These are phyloP conservation scores for Yasuhikotakia modesta DNA, from an alignment of 2,797 vertebrate species.

Conservation along the genomic window DNA sequence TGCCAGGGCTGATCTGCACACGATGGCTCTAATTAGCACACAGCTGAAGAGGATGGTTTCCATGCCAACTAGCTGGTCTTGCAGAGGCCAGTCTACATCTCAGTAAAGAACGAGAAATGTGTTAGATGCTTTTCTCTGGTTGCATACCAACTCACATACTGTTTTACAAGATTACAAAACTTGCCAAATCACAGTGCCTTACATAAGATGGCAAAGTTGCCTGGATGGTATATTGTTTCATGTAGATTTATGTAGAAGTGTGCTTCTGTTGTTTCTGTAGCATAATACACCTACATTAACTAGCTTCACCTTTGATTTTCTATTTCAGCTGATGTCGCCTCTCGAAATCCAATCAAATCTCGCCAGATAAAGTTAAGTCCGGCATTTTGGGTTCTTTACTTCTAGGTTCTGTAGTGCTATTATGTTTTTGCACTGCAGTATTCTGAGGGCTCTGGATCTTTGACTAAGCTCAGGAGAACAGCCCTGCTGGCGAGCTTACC, in stretches of 20 bases:
- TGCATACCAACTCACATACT: background rate
- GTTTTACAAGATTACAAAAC: background rate
- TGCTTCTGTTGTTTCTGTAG: no score
- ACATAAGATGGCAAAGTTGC: no score
- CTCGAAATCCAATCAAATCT: background rate
- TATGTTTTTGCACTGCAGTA: background rate
- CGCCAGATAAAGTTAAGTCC: background rate
- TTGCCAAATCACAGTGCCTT: no score
- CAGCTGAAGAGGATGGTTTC: constrained; percentile 64
- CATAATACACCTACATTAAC: no score
- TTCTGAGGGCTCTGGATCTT: background rate
- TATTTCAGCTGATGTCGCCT: background rate
- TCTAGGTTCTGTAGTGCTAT: background rate
- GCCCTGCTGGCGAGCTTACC: constrained; percentile 13
- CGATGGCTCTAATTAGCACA: constrained; percentile 69
- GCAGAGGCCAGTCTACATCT: constrained; percentile 38
- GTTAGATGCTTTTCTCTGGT: constrained; percentile 15
- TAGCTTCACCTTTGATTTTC: no score
- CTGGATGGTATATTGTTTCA: no score
- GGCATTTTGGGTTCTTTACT: background rate
- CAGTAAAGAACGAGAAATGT: constrained; percentile 16
- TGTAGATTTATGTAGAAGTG: background rate
- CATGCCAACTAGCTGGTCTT: constrained; percentile 66
- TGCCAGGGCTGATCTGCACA: constrained; percentile 58
- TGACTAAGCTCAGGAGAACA: constrained; percentile 12